Base-by-base conservation (phyloP, 2,888 invertebrate genomes). In the Buathra laborator region DNA sequence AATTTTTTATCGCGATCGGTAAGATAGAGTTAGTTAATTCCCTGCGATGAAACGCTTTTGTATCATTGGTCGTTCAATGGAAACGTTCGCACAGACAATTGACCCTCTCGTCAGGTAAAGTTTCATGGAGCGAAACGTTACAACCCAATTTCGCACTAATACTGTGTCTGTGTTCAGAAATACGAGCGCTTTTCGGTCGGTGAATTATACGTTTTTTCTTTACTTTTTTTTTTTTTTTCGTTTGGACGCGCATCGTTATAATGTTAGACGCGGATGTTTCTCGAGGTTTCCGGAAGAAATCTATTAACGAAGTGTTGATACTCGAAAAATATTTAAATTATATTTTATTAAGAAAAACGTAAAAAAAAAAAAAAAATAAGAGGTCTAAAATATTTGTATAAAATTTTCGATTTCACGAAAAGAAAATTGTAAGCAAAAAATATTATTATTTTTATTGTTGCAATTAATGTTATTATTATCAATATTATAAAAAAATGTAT, bases 51-150 rank as follows among this genome's bases (percentile, higher is more conserved):
- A 62, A 62, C 10, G 10, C n/a, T 43, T 71, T 72, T 56, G 32
- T 24, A 43, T 29, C 16, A 53, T 53, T 48, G 53, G 44, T 56
- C 24, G 24, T 24, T 24, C 24, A 76, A 77, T 67, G 46, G 51
- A 56, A 77, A 68, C n/a, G 67, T 44, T 66, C 7, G 19, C 56
- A 59, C 56, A n/a, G 10, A 43, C 29, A 68, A 77, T 67, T 67
- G 43, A 77, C 44, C 37, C 7, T 32, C 24, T 6, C n/a, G 56
- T 9, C 24, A 16, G 14, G 14, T 24, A 53, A 53, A 48, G 46
- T 24, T 16, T 59, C 59, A 29, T 74, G 32, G 48, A 74, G 74
- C 62, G 74, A 48, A 32, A 68, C 80, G 71, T 53, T 74, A 66
- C 80, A 70, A 70, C 59, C 67, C 67, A 84, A 37, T 37, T 37